Percentiles rank a stretch among this genome's conserved stretches.
phyloP scores from a whole-genome alignment of 2,113 vertebrate species.

The Sporophila hypoxantha region DNA sequence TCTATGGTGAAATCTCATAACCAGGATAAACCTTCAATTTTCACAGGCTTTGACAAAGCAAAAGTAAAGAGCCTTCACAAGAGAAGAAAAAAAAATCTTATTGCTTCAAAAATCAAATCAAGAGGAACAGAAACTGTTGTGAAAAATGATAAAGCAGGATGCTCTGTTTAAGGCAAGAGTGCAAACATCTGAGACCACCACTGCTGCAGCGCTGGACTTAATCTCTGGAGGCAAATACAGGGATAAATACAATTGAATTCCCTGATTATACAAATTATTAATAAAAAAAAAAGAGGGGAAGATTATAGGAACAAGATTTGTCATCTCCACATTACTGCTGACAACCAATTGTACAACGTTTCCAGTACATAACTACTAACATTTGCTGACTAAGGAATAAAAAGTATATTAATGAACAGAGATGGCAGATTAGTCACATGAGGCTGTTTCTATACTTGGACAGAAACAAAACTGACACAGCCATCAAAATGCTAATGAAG shows the following conservation, averaged over 20 bases:
- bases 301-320: background rate
- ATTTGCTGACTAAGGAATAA: background rate
- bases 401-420: background rate
- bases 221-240: background rate
- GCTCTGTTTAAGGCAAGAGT: background rate
- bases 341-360: background rate
- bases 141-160: background rate
- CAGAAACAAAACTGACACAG: background rate
- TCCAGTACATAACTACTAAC: background rate
- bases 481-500: background rate
- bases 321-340: background rate
- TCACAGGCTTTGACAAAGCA: background rate
- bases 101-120: background rate
- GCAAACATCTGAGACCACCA: background rate
- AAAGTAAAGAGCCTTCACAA: background rate
- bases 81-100: background rate
- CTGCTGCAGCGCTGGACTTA: background rate
- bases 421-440: background rate
- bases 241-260: background rate
- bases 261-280: background rate
- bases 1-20: background rate
- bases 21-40: background rate
- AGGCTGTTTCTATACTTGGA: background rate
- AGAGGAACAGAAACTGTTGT: background rate
- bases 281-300: background rate